Percentiles rank a stretch among this genome's conserved stretches.
These are phyloP conservation scores for Ptychoptera contaminata DNA, from an alignment of 2,888 invertebrate species.

Conservation along the genomic window DNA sequence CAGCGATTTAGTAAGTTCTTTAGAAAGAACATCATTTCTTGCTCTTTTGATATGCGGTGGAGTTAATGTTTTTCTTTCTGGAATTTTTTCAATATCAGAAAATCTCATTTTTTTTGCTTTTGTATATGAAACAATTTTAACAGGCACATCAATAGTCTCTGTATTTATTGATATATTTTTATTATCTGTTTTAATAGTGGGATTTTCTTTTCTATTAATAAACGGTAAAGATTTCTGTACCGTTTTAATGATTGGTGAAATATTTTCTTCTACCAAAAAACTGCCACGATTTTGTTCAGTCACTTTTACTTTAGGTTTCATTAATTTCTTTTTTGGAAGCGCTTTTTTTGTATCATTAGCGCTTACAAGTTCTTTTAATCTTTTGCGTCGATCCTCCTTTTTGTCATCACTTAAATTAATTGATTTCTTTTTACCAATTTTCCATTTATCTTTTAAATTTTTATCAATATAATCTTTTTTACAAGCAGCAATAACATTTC, in stretches of 20 bases:
- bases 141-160: too few relatives aligned
- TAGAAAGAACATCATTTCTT: too few relatives aligned
- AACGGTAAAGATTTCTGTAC: not conserved
- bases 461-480: not conserved
- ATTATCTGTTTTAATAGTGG: not conserved
- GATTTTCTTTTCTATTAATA: not conserved
- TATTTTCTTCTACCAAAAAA: slow-evolving; percentile 32
- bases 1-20: too few relatives aligned
- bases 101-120: too few relatives aligned
- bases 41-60: too few relatives aligned
- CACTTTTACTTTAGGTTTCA: slow-evolving; percentile 30
- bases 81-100: too few relatives aligned
- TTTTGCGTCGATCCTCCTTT: slow-evolving; percentile 19
- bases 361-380: slow-evolving; percentile 19
- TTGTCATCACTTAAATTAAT: slow-evolving; percentile 11
- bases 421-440: slow-evolving; percentile 11
- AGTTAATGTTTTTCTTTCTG: too few relatives aligned
- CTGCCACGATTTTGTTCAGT: slow-evolving; percentile 38
- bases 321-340: not conserved
- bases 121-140: too few relatives aligned
- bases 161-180: not conserved
- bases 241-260: slow-evolving; percentile 13
- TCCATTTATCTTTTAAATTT: slow-evolving; percentile 20
- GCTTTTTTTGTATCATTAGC: slow-evolving; percentile 8
- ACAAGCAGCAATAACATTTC: too few relatives aligned